Percentiles rank a stretch among this genome's conserved stretches.
Evolutionary conservation across 2,888 invertebrate species (phyloP).

Genomic region (Caenorhabditis sp.): DNA sequence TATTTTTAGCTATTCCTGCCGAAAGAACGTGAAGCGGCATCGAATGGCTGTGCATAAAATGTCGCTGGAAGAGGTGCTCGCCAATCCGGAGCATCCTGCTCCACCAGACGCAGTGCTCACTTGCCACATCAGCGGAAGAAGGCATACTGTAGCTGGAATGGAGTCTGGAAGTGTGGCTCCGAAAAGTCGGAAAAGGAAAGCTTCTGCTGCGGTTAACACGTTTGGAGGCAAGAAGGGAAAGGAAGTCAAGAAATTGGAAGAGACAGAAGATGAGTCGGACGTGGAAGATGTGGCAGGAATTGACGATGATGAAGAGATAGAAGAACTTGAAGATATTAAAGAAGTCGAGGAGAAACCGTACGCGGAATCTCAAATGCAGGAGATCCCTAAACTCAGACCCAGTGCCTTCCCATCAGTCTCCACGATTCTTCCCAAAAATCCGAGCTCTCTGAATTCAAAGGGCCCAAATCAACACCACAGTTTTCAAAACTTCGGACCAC

Average conservation of each 20-base stretch:
- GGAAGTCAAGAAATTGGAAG: too few species aligned
- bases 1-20: constrained; percentile 76
- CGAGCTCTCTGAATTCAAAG: too few species aligned
- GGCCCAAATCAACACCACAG: too few species aligned
- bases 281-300: background rate
- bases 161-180: constrained; percentile 2
- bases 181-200: constrained; percentile 28
- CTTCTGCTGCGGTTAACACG: background rate
- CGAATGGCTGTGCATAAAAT: constrained; percentile 79
- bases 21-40: constrained; percentile 80
- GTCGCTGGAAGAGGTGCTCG: constrained; percentile 69
- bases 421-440: too few species aligned
- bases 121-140: background rate
- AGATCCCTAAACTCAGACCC: too few species aligned
- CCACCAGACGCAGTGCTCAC: constrained; percentile 19
- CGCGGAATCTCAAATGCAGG: too few species aligned
- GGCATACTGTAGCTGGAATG: constrained; percentile 54
- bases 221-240: background rate
- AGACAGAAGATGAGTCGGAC: background rate
- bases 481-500: too few species aligned
- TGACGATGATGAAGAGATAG: background rate
- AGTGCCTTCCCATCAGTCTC: too few species aligned
- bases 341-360: background rate
- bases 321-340: background rate
- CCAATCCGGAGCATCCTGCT: constrained; percentile 59